Evolutionary conservation across 2,113 vertebrate species (phyloP).

Genomic region (Hoplias malabaricus): DNA sequence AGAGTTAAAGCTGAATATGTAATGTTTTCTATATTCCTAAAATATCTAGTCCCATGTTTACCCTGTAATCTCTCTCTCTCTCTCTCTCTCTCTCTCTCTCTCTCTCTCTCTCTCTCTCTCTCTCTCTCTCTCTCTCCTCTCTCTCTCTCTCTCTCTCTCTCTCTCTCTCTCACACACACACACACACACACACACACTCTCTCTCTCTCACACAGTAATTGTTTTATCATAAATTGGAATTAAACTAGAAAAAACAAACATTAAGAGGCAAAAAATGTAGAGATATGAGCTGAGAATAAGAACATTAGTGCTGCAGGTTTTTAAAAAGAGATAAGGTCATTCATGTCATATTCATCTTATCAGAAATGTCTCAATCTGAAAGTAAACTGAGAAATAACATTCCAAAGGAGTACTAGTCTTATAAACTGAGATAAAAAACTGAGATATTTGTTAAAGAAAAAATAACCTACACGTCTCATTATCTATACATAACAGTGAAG

Average conservation of each 20-base stretch:
- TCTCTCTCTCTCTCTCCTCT: background rate
- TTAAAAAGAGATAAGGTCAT: background rate
- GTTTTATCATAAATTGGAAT: no score
- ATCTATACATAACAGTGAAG: background rate
- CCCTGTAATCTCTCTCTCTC: background rate
- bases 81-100: background rate
- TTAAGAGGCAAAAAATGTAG: background rate
- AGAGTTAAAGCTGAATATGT: background rate
- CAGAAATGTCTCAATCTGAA: background rate
- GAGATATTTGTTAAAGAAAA: background rate
- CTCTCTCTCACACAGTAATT: no score
- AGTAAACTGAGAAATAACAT: background rate
- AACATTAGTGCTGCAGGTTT: background rate
- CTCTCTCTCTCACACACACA: background rate
- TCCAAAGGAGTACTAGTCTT: background rate
- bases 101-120: background rate
- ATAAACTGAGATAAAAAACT: no score
- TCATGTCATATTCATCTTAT: constrained; percentile 2
- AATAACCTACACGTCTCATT: background rate
- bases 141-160: background rate
- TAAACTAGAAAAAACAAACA: background rate
- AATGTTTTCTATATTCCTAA: background rate
- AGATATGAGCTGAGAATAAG: background rate
- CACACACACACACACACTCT: no score
- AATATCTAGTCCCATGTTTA: background rate